phyloP scores from a whole-genome alignment of 2,113 vertebrate species.

The Nothocercus nigrocapillus region DNA sequence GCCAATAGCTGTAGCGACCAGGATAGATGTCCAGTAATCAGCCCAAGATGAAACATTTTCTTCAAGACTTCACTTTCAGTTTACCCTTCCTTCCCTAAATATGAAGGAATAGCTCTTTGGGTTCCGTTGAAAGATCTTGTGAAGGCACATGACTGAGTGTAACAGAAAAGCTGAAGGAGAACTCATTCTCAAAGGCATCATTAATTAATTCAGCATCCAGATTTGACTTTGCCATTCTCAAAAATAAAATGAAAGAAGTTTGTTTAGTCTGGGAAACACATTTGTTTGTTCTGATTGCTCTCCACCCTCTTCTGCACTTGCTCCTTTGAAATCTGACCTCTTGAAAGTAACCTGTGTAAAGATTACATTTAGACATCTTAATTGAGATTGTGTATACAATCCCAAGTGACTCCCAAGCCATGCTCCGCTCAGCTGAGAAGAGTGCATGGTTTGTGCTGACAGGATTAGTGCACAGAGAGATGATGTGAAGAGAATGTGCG shows the following conservation, averaged over 20 bases:
- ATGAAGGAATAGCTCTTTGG: background rate
- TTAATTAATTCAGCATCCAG: constrained; percentile 26
- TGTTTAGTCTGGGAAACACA: constrained; percentile 51
- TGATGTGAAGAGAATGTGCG: background rate
- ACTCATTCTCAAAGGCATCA: constrained; percentile 2
- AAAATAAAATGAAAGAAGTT: constrained; percentile 20
- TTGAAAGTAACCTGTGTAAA: background rate
- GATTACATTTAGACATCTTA: background rate
- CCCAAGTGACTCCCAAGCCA: background rate
- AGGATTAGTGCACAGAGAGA: background rate
- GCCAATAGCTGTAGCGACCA: background rate
- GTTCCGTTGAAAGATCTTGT: background rate
- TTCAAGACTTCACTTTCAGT: background rate
- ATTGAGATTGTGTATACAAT: background rate
- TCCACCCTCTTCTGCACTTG: background rate
- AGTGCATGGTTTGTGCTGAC: background rate
- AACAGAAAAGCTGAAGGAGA: constrained; percentile 27
- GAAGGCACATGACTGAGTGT: background rate
- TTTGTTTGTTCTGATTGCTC: background rate
- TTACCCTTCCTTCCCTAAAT: background rate
- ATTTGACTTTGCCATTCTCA: constrained; percentile 31
- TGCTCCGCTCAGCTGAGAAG: background rate
- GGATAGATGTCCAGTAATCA: background rate
- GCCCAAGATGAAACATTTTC: background rate
- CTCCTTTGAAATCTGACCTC: constrained; percentile 7